Evolutionary conservation across 2,113 vertebrate genomes (phyloP), one percentile per base, ranked within the genome.

Genomic region (Gymnarchus niloticus): DNA sequence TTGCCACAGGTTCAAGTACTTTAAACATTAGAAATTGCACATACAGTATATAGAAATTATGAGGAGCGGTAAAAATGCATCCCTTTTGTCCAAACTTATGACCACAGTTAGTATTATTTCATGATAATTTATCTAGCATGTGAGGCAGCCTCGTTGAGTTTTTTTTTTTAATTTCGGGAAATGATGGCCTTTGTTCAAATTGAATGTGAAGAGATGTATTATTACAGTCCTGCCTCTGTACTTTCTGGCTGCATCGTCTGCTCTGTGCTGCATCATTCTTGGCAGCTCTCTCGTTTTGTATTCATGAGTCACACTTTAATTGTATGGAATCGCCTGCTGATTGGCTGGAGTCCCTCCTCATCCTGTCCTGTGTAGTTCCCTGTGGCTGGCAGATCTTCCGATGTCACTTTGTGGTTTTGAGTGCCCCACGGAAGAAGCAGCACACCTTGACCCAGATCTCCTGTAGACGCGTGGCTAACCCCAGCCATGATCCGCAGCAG

Each of bases 351-450:
- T 54, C 56, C 37, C 8, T 25, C 73, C 56, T 69, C 23, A 33
- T 23, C 33, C n/a, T 46, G 4, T 54, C 28, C 3, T 28, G 52
- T 80, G 25, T 48, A 37, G 6, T 19, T 33, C 78, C 52, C 52
- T 57, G 12, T 33, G 19, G 59, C 28, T 78, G 28, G 1, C 56
- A 88, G 87, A 48, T 52, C 25, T 80, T 86, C 14, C 85, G 6
- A 1, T 88, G 87, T 61, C 52, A 81, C 3, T 88, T 88, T 84
- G 85, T 88, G 81, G 82, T 88, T 61, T 54, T 88, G 81, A 84
- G 54, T 80, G 87, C 56, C 48, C 87, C 87, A 2, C 86, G 85
- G 87, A 88, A 84, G 69, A 51, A 69, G 2, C 54, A 88, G 56
- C 65, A 73, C 12, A n/a, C 85, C 78, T 76, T 88, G 33, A 65